Evolutionary conservation across 2,113 vertebrate genomes (phyloP).

Genomic region (Galeopterus variegatus): DNA sequence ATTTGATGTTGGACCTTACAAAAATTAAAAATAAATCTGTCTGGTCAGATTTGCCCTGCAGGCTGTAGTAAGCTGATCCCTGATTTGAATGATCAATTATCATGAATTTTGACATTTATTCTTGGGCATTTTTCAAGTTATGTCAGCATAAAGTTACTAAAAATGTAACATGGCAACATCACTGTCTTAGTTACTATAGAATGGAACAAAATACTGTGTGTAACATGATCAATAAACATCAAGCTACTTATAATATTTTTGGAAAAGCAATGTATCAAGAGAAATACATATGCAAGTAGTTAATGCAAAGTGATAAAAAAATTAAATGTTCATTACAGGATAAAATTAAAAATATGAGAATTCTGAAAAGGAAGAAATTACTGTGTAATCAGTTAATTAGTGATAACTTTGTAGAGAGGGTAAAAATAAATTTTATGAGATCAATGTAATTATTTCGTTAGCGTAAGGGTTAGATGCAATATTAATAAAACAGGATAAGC

Average conservation of each 20-base stretch:
- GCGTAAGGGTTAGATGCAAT: background rate
- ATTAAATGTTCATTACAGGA: background rate
- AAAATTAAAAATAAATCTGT: background rate
- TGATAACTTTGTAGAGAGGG: background rate
- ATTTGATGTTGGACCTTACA: background rate
- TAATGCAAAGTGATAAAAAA: background rate
- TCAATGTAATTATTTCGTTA: background rate
- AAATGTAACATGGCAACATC: background rate
- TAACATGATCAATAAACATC: background rate
- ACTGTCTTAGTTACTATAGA: too few relatives aligned
- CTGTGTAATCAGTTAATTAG: background rate
- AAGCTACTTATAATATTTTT: background rate
- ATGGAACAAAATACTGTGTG: background rate
- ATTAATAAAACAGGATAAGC: background rate
- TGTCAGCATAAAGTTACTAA: background rate
- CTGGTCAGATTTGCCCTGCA: background rate
- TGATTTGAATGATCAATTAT: background rate
- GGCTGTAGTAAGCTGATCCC: background rate
- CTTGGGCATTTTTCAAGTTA: background rate
- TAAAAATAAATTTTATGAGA: background rate
- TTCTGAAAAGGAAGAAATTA: background rate
- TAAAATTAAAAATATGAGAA: background rate
- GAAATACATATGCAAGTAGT: background rate
- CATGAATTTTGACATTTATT: background rate
- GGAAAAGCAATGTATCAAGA: background rate